Conservation (phyloP, 2,113 vertebrate species). For the Cyphomyrus discorhynchus region DNA sequence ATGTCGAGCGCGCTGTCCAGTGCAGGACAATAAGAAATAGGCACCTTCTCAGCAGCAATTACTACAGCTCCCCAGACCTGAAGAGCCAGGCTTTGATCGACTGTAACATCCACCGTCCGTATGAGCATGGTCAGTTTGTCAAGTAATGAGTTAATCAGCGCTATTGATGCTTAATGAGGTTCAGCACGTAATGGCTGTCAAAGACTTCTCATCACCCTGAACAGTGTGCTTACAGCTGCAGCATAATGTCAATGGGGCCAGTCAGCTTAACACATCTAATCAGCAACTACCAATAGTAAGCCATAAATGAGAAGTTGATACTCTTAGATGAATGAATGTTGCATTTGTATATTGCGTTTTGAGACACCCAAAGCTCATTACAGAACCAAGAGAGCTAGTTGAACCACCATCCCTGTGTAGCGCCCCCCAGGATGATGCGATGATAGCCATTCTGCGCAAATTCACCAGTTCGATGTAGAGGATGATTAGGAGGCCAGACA, state of each 20-base stretch:
- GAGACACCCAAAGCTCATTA: neutral
- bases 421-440: neutral
- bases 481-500: neutral
- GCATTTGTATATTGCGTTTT: neutral
- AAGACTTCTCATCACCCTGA: neutral
- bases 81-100: neutral
- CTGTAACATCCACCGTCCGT: neutral
- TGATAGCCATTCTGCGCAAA: neutral
- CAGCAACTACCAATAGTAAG: neutral
- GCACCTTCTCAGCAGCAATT: neutral
- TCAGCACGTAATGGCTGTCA: neutral
- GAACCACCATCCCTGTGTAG: neutral
- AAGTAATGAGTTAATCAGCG: neutral
- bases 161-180: neutral
- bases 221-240: neutral
- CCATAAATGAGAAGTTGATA: neutral
- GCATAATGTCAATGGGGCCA: neutral
- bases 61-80: neutral
- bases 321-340: neutral
- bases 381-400: neutral
- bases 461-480: neutral
- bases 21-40: neutral
- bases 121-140: neutral
- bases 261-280: neutral
- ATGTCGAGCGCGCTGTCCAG: neutral